A percentile compares a stretch with the other conserved stretches of the same genome.
phyloP scores from a whole-genome alignment of 2,888 invertebrate genomes.

The Atrina japonica region DNA sequence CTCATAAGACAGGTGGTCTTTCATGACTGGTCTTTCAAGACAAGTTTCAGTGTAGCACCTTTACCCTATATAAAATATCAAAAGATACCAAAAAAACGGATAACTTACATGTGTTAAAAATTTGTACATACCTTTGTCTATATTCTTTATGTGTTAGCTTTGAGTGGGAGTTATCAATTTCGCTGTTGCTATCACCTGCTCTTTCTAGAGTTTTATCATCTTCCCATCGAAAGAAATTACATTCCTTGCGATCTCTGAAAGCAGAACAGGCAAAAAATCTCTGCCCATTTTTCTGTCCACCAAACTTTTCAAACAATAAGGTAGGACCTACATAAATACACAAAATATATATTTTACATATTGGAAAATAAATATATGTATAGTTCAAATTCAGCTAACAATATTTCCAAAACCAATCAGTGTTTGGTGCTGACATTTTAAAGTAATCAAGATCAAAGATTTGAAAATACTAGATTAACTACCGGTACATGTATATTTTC shows the following conservation, averaged over 20 bases:
- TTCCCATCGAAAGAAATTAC: conserved; percentile 86
- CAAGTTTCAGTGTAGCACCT: background rate
- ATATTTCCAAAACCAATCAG: too few relatives aligned
- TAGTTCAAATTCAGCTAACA: too few relatives aligned
- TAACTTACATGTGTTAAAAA: too few relatives aligned
- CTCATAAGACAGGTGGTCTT: too few relatives aligned
- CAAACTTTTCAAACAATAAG: conserved; percentile 65
- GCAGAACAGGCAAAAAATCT: conserved; percentile 91
- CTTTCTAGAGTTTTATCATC: conserved; percentile 82
- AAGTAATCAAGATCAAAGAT: too few relatives aligned
- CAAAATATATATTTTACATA: too few relatives aligned
- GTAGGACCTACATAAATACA: conserved; percentile 61
- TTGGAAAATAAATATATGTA: too few relatives aligned
- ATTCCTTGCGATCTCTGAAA: conserved; percentile 89
- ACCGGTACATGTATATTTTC: too few relatives aligned
- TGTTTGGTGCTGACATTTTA: too few relatives aligned
- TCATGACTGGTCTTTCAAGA: too few relatives aligned
- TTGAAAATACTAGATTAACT: too few relatives aligned
- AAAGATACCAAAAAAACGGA: too few relatives aligned
- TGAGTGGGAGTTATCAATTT: conserved; percentile 52
- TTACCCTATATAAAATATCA: background rate
- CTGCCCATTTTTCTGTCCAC: conserved; percentile 42
- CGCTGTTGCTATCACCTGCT: conserved; percentile 82
- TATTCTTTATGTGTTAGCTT: conserved; percentile 42
- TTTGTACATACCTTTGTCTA: conserved; percentile 57